Conservation (phyloP, 1,140 invertebrate species). For the Eupristina koningsbergeri region DNA sequence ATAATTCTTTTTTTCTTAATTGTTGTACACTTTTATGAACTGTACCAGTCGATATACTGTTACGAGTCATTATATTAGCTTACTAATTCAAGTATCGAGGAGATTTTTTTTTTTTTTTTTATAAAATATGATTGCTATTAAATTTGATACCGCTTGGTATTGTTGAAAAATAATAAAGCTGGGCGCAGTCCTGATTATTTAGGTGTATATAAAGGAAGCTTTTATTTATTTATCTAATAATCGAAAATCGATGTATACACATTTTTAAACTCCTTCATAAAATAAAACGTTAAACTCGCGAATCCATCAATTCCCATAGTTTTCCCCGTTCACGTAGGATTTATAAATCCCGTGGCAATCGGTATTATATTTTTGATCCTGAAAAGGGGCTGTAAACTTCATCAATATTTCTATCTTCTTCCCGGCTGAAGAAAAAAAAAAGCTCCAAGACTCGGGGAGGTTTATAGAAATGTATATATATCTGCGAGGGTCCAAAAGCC, state of each 20-base stretch:
- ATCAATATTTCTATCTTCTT: slow-evolving; percentile 4
- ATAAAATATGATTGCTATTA: too few relatives aligned
- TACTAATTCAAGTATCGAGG: too few relatives aligned
- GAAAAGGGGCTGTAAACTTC: background rate
- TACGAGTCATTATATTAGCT: too few relatives aligned
- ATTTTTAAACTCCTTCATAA: background rate
- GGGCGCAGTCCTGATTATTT: too few relatives aligned
- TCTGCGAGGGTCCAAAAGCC: background rate
- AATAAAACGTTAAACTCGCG: background rate
- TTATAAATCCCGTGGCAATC: slow-evolving; percentile 5
- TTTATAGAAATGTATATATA: slow-evolving; percentile 9
- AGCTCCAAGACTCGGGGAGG: background rate
- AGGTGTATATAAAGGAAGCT: too few relatives aligned
- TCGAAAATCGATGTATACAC: background rate
- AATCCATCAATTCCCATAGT: background rate
- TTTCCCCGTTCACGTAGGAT: background rate
- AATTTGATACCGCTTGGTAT: too few relatives aligned
- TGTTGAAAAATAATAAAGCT: too few relatives aligned
- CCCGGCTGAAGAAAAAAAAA: background rate
- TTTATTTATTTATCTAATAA: too few relatives aligned
- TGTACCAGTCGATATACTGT: too few relatives aligned
- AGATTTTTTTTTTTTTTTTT: too few relatives aligned
- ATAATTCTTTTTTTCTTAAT: too few relatives aligned
- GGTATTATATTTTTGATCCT: background rate
- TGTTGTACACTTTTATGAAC: too few relatives aligned